Evolutionary conservation across 2,797 vertebrate species (phyloP).

Genomic region (Alouatta caraya): DNA sequence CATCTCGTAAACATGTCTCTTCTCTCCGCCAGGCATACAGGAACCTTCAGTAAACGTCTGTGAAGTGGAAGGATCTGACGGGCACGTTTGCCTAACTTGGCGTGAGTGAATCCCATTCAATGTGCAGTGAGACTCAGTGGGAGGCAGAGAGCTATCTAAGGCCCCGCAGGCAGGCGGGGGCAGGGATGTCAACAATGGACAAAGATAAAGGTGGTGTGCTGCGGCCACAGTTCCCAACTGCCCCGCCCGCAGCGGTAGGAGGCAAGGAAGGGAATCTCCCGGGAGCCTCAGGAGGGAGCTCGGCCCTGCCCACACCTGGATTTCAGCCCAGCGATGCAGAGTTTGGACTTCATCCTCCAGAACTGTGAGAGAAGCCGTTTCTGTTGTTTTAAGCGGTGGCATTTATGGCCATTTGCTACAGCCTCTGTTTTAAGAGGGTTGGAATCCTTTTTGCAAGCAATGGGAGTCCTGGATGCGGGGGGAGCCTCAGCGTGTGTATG

Average conservation of each 20-base stretch:
- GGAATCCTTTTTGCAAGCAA: background rate
- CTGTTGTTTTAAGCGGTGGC: background rate
- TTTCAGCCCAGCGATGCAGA: background rate
- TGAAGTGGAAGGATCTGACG: background rate
- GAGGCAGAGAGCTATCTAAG: background rate
- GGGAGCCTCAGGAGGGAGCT: fast-evolving
- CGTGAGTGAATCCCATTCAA: fast-evolving
- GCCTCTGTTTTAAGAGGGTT: background rate
- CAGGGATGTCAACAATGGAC: no score
- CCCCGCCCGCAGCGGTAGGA: fast-evolving
- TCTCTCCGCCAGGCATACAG: background rate
- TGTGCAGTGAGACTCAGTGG: fast-evolving
- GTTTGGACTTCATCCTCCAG: background rate
- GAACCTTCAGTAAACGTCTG: background rate
- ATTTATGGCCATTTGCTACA: fast-evolving
- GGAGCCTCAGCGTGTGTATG: background rate
- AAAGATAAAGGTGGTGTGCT: background rate
- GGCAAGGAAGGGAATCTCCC: background rate
- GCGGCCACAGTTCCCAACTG: fast-evolving
- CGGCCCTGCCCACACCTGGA: background rate
- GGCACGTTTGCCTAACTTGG: background rate
- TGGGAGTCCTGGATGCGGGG: background rate
- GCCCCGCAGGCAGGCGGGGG: background rate
- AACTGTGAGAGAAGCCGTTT: no score
- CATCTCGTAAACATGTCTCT: no score